Evolutionary conservation across 2,888 invertebrate species (phyloP), one percentile per base, ranked within the genome.

Genomic region (Stramonita haemastoma): DNA sequence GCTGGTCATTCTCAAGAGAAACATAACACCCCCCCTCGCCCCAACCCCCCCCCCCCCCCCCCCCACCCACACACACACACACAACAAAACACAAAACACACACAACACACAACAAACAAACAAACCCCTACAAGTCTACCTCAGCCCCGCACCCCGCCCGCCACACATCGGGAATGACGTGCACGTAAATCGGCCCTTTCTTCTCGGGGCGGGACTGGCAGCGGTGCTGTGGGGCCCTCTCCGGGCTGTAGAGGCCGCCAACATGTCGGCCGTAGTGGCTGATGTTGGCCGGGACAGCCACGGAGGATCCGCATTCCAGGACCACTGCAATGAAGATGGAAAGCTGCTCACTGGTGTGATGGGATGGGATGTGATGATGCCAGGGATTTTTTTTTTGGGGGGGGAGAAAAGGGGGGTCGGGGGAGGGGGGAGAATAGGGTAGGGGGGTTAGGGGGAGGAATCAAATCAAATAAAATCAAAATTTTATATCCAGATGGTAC

Each of bases 221-320:
- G 2, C 46, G 46, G 46, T 8, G 46, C 46, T 8, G 46, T 8
- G 46, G 46, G 46, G 46, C 46, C 46, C 8, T 46, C 46, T 46
- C 46, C 46, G 4, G 46, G 19, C 26, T 29, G 29, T 77, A 29
- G 73, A 77, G 29, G 29, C 73, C 73, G 29, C 29, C 73, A n/a
- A 77, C 29, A 0, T 29, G 73, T 77, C 73, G n/a, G n/a, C 73
- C 73, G 17, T 26, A 22, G 32, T 34, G 34, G 79, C 79, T 79
- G 79, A 79, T 79, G 79, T 79, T 79, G 79, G 79, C 79, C 34
- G 79, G 79, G 79, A 79, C 34, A 79, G 79, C 17, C 34, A 32
- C 17, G 15, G 79, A 34, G 4, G 32, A 22, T 1, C 79, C 79
- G 34, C 79, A 79, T 79, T 79, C 79, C 79, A 79, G 34, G 19